phyloP scores from a whole-genome alignment of 2,113 vertebrate genomes.

The Carlito syrichta region DNA sequence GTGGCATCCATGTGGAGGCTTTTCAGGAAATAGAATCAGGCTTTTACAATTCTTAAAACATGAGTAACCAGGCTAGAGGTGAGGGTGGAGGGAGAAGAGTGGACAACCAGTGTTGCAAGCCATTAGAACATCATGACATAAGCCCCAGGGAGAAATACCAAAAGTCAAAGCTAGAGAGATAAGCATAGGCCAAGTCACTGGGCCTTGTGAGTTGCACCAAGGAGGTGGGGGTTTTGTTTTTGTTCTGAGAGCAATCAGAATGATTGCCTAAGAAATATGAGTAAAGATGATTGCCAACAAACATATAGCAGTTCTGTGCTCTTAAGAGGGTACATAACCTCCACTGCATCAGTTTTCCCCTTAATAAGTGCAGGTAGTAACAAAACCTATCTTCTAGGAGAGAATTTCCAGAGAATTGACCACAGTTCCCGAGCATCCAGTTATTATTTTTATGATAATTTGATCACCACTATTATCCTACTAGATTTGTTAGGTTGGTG shows the following conservation, averaged over 20 bases:
- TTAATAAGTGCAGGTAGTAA: background rate
- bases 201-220: too few relatives aligned
- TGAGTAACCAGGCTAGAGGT: background rate
- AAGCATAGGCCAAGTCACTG: background rate
- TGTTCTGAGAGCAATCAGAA: background rate
- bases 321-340: background rate
- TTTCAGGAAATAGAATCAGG: background rate
- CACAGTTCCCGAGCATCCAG: too few relatives aligned
- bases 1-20: background rate
- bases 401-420: background rate
- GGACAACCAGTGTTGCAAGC: accelerated
- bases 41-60: background rate
- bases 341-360: background rate
- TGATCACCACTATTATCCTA: background rate
- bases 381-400: background rate
- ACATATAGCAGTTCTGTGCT: background rate
- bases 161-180: background rate
- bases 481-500: background rate
- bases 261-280: background rate
- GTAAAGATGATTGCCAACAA: background rate
- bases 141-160: accelerated
- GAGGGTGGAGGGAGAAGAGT: background rate
- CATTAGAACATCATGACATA: too few relatives aligned
- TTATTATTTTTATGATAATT: background rate
- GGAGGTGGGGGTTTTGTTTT: background rate